These are phyloP conservation scores for Esox lucius DNA, from an alignment of 2,797 vertebrate species.

Conservation along the genomic window DNA sequence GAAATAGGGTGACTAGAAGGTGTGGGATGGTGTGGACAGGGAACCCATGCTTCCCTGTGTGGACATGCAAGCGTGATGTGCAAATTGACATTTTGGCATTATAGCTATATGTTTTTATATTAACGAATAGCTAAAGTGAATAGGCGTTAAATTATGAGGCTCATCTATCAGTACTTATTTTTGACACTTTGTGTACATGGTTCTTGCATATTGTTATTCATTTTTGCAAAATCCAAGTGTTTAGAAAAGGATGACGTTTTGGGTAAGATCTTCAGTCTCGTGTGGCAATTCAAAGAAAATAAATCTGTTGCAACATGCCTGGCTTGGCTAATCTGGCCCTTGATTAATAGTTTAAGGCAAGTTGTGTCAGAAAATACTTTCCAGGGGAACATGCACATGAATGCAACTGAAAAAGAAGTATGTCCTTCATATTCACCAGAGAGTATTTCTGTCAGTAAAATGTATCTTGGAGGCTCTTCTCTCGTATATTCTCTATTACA, in stretches of 20 bases:
- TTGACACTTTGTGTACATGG: not conserved
- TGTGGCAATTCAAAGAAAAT: not conserved
- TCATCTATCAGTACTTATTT: not conserved
- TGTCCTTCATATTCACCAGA: not conserved
- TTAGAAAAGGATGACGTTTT: not conserved
- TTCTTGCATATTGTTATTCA: not conserved
- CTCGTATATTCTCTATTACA: not conserved
- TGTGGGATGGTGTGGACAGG: no score
- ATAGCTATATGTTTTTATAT: not conserved
- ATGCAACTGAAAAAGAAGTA: not conserved
- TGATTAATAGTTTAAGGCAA: no score
- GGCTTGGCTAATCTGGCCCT: no score
- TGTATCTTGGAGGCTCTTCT: not conserved
- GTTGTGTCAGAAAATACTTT: no score
- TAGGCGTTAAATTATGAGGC: not conserved
- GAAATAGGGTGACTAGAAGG: no score
- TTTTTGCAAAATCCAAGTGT: not conserved
- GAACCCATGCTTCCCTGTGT: no score
- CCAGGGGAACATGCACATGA: no score
- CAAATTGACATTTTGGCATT: no score
- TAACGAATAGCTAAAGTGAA: not conserved
- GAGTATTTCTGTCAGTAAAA: not conserved
- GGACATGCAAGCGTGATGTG: no score
- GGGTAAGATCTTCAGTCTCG: no score
- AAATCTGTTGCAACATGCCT: not conserved